A percentile compares a stretch with the other conserved stretches of the same genome.
Conservation (phyloP, 2,888 invertebrate genomes). For the Epinotia ramella region DNA sequence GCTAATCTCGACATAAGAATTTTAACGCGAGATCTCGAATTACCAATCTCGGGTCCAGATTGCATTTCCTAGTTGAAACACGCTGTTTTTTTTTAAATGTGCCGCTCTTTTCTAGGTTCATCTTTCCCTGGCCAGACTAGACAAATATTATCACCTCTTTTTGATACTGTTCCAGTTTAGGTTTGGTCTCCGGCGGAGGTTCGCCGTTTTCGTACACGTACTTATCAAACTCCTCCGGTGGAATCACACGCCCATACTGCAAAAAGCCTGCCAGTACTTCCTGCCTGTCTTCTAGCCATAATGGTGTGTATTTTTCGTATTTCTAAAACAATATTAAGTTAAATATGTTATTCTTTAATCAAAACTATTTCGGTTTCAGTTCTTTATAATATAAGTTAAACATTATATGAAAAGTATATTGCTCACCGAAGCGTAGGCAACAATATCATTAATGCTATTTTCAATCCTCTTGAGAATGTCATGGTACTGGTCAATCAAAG, state of each 20-base stretch:
- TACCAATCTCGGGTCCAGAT: no score
- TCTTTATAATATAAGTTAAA: neutral
- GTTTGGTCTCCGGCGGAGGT: conserved; percentile 86
- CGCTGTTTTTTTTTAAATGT: no score
- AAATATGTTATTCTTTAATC: neutral
- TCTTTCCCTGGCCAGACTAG: neutral
- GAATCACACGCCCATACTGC: conserved; percentile 90
- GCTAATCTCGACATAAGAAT: no score
- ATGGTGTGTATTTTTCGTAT: conserved; percentile 89
- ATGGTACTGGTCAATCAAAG: conserved; percentile 84
- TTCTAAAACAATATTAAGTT: conserved; percentile 57
- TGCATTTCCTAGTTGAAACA: no score
- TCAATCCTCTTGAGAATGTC: conserved; percentile 83
- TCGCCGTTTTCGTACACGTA: conserved; percentile 74
- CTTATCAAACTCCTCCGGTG: conserved; percentile 89
- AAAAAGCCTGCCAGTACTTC: conserved; percentile 92
- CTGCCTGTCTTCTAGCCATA: conserved; percentile 93
- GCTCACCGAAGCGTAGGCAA: conserved; percentile 71
- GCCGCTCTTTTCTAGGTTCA: no score
- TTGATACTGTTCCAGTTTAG: conserved; percentile 89
- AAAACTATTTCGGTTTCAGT: neutral
- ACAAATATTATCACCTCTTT: conserved; percentile 83
- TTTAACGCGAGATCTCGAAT: no score
- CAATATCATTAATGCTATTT: conserved; percentile 72
- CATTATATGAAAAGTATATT: neutral